These are phyloP conservation scores for Natator depressus DNA, from an alignment of 2,113 vertebrate genomes.

Conservation along the genomic window DNA sequence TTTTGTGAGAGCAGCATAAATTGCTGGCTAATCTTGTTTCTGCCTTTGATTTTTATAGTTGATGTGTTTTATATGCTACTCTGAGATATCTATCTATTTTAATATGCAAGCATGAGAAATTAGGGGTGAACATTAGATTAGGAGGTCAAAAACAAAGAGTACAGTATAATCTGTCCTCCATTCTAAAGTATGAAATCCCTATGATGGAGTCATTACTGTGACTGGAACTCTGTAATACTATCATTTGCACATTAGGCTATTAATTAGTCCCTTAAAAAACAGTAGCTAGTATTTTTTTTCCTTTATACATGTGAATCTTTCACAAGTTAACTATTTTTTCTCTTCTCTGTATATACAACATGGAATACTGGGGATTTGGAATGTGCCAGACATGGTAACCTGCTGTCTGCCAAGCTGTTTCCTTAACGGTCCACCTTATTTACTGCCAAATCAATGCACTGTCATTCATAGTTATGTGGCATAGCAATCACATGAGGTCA, in stretches of 20 bases:
- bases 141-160: not conserved
- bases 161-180: not conserved
- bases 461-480: constrained; percentile 56
- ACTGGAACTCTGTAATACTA: not conserved
- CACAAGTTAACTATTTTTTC: not conserved
- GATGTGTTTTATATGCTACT: not conserved
- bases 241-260: not conserved
- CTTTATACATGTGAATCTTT: not conserved
- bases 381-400: constrained; percentile 31
- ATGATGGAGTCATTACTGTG: not conserved
- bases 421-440: constrained; percentile 36
- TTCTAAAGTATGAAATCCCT: constrained; percentile 30
- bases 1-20: constrained; percentile 61
- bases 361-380: not conserved
- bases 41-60: not conserved
- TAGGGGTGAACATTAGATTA: not conserved
- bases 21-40: constrained; percentile 19
- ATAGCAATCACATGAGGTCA: constrained; percentile 47
- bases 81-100: constrained; percentile 16
- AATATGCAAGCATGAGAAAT: not conserved
- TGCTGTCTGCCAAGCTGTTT: constrained; percentile 40
- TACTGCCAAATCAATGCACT: constrained; percentile 49
- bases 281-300: not conserved
- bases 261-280: not conserved
- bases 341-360: not conserved